Conservation (phyloP, 2,113 vertebrate species). For the Thermophis baileyi region DNA sequence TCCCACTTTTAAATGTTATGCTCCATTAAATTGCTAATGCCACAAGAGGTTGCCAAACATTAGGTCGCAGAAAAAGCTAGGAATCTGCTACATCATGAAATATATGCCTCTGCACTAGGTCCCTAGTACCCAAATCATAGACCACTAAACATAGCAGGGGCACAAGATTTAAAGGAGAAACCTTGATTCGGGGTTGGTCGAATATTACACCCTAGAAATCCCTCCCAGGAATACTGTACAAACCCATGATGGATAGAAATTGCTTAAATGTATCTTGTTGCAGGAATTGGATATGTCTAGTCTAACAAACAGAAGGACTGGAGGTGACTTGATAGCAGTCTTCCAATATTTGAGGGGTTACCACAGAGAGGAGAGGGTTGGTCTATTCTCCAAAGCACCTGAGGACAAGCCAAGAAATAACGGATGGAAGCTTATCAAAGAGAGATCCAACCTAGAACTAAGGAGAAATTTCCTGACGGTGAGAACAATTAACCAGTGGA, state of each 20-base stretch:
- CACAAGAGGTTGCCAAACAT: background rate
- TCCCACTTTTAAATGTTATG: background rate
- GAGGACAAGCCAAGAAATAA: too few species aligned
- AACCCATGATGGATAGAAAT: background rate
- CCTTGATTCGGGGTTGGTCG: background rate
- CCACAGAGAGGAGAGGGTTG: too few species aligned
- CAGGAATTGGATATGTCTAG: too few species aligned
- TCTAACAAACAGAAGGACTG: too few species aligned
- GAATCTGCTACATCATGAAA: background rate
- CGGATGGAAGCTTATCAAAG: too few species aligned
- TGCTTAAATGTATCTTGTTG: background rate
- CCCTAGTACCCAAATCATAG: background rate
- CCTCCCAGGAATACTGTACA: background rate
- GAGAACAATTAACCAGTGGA: too few species aligned
- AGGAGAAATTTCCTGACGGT: too few species aligned
- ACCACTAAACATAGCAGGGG: background rate
- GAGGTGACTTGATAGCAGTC: too few species aligned
- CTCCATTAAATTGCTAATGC: background rate
- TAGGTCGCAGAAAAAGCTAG: background rate
- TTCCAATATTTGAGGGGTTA: too few species aligned
- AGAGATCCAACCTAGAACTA: too few species aligned
- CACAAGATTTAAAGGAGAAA: background rate
- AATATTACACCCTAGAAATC: background rate
- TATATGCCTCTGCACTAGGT: background rate
- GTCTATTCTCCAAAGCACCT: too few species aligned